Conservation (phyloP, 2,888 invertebrate species). For the Clivina fossor region DNA sequence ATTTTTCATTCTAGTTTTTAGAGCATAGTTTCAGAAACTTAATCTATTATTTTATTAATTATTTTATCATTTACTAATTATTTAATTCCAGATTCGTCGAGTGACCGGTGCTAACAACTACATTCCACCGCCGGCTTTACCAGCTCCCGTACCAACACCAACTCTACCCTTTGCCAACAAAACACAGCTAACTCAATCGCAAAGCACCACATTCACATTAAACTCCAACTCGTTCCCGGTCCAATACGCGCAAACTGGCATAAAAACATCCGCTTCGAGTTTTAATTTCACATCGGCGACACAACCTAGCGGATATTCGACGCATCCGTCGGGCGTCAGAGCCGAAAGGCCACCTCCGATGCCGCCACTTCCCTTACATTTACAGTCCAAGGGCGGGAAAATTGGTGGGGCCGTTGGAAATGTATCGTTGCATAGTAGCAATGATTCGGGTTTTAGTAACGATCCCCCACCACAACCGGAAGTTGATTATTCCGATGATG, state of each 20-base stretch:
- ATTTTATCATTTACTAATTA: not conserved
- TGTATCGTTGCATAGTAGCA: conserved; percentile 84
- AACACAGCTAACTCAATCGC: conserved; percentile 51
- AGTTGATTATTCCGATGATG: conserved; percentile 88
- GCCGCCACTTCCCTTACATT: conserved; percentile 50
- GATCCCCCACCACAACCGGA: conserved; percentile 86
- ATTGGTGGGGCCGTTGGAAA: conserved; percentile 62
- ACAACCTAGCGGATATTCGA: conserved; percentile 49
- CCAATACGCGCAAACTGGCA: conserved; percentile 54
- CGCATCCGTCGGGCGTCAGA: conserved; percentile 51
- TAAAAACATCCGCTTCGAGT: conserved; percentile 60
- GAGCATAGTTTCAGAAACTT: too few species aligned
- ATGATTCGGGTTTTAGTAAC: conserved; percentile 90
- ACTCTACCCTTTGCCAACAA: conserved; percentile 55
- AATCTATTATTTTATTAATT: not conserved
- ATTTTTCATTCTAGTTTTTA: too few species aligned
- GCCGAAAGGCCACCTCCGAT: conserved; percentile 49
- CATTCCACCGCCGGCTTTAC: conserved; percentile 71
- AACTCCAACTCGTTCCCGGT: conserved; percentile 46
- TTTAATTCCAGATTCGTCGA: conserved; percentile 55
- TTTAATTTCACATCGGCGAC: conserved; percentile 56
- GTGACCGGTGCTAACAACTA: conserved; percentile 60
- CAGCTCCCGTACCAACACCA: conserved; percentile 69
- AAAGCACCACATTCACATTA: conserved; percentile 60
- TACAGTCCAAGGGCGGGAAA: conserved; percentile 47